phyloP scores from a whole-genome alignment of 2,113 vertebrate genomes.

The Reinhardtius hippoglossoides region DNA sequence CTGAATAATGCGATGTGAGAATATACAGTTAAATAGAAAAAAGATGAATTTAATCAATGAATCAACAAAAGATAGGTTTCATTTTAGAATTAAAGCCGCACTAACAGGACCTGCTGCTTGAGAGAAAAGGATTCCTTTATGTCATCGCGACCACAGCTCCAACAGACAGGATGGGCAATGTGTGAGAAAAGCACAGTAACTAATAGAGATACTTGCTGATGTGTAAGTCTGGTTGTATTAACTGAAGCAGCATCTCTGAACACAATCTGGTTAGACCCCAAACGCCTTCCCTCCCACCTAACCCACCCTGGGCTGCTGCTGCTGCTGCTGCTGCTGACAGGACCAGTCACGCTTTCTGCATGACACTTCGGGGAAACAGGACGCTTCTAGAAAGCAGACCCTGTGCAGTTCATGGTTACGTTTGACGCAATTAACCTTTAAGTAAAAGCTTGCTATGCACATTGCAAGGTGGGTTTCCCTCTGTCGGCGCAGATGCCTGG shows the following conservation, averaged over 20 bases:
- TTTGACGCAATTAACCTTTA: constrained; percentile 44
- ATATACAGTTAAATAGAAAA: not conserved
- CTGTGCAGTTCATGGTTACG: constrained; percentile 53
- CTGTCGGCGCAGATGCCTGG: constrained; percentile 4
- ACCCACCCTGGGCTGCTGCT: constrained; percentile 16
- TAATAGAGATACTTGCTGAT: constrained; percentile 35
- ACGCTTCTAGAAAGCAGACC: constrained; percentile 20
- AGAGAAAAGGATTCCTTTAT: not conserved
- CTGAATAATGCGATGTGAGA: not conserved
- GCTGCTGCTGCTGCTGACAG: constrained; percentile 19
- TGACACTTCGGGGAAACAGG: constrained; percentile 71
- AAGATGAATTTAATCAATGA: not conserved
- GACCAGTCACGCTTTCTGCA: constrained; percentile 34
- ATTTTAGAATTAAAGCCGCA: not conserved
- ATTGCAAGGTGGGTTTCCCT: constrained; percentile 41
- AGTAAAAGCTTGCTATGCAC: too few relatives aligned
- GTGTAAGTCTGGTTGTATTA: constrained; percentile 14
- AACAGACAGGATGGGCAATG: not conserved
- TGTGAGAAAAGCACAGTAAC: constrained; percentile 20
- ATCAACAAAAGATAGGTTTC: not conserved
- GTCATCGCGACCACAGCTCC: constrained; percentile 60
- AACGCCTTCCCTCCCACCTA: constrained; percentile 43
- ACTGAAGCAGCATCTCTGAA: constrained; percentile 35
- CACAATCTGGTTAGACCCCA: constrained; percentile 64
- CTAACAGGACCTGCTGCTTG: not conserved